Conservation (phyloP, 2,113 vertebrate genomes). For the Labeo rohita region DNA sequence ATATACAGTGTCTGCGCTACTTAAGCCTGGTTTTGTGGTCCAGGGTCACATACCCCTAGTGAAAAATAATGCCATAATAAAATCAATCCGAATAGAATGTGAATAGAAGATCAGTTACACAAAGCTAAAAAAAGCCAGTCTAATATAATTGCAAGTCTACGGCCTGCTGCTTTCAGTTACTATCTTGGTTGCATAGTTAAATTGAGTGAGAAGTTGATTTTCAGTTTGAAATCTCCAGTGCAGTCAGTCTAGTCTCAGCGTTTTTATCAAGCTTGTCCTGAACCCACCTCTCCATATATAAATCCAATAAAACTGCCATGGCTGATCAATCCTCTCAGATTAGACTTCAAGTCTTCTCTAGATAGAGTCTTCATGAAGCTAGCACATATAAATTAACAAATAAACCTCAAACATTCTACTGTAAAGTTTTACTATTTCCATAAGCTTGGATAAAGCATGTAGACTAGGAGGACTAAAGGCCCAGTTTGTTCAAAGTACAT, state of each 20-base stretch:
- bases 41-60: neutral
- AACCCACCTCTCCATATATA: neutral
- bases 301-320: conserved; percentile 33
- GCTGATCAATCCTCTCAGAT: conserved; percentile 39
- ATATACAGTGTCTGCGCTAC: too few species aligned
- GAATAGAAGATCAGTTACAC: neutral
- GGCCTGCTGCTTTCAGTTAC: neutral
- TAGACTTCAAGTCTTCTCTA: neutral
- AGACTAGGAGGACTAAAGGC: neutral
- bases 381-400: neutral
- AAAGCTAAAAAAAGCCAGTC: neutral
- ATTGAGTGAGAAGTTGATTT: conserved; percentile 38
- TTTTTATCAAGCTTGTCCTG: conserved; percentile 34
- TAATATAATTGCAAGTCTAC: neutral
- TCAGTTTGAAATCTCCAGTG: conserved; percentile 18
- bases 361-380: conserved; percentile 7
- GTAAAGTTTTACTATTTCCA: neutral
- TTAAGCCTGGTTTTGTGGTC: too few species aligned
- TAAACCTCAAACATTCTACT: neutral
- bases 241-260: conserved; percentile 23
- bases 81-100: neutral
- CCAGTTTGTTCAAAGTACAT: neutral
- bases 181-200: conserved; percentile 25
- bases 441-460: too few species aligned
- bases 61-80: neutral